Percentiles rank a stretch among this genome's conserved stretches.
Conservation (phyloP, 2,888 invertebrate genomes). For the Scaptomyza flava region DNA sequence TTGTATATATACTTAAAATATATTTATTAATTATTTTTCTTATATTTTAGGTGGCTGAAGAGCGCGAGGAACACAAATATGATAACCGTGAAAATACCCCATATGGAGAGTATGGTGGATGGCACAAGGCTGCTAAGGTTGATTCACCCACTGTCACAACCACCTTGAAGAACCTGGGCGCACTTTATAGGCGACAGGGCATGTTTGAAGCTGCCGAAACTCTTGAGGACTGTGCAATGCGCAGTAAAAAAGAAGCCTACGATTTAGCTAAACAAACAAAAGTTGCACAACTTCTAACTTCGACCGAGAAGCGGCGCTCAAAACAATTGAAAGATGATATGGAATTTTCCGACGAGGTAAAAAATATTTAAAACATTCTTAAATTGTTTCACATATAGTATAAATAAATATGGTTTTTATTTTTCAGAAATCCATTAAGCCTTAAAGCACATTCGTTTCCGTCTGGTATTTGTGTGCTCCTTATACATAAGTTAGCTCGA, state of each 20-base stretch:
- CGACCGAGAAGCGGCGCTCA: constrained; percentile 85
- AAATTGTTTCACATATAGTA: neutral
- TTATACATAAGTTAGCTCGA: constrained; percentile 63
- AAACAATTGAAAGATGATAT: constrained; percentile 85
- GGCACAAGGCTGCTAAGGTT: constrained; percentile 99
- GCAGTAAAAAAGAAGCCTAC: constrained; percentile 97
- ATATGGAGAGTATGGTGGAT: constrained; percentile 94
- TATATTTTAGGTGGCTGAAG: constrained; percentile 95
- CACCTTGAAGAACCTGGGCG: constrained; percentile 98
- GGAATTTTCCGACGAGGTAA: constrained; percentile 82
- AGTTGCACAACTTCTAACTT: constrained; percentile 89
- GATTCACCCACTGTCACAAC: constrained; percentile 99
- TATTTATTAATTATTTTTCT: neutral
- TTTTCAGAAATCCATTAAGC: constrained; percentile 74
- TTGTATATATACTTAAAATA: neutral
- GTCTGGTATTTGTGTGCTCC: constrained; percentile 58
- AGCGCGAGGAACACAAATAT: constrained; percentile 97
- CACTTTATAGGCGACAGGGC: constrained; percentile 98
- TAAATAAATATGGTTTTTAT: constrained; percentile 3
- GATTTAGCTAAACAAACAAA: constrained; percentile 97
- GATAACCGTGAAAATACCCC: constrained; percentile 95
- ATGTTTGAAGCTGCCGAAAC: constrained; percentile 99
- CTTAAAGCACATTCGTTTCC: constrained; percentile 54
- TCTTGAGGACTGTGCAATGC: constrained; percentile 98
- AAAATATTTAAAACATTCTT: neutral